These are phyloP conservation scores for Toxostoma redivivum DNA, from an alignment of 2,113 vertebrate genomes.

Conservation along the genomic window DNA sequence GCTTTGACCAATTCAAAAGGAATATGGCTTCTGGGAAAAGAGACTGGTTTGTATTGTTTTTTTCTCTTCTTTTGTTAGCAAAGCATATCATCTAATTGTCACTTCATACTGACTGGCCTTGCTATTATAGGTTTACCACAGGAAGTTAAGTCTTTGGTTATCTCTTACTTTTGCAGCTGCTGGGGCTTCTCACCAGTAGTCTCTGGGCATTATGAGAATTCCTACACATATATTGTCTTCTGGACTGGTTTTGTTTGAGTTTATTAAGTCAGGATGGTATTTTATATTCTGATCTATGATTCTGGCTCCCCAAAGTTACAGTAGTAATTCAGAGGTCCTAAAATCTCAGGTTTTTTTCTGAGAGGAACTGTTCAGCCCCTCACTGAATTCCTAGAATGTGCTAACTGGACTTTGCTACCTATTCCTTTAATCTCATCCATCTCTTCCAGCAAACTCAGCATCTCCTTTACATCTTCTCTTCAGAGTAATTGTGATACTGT, in stretches of 20 bases:
- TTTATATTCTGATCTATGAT: neutral
- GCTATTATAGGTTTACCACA: neutral
- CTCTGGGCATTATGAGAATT: neutral
- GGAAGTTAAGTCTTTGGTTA: neutral
- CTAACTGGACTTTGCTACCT: neutral
- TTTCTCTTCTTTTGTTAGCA: neutral
- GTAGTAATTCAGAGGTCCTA: neutral
- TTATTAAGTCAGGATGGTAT: neutral
- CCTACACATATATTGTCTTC: accelerated
- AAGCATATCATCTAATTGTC: neutral
- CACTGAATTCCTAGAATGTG: neutral
- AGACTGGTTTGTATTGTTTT: neutral
- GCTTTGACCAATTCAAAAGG: neutral
- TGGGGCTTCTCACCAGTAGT: neutral
- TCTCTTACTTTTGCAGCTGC: neutral
- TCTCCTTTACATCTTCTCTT: neutral
- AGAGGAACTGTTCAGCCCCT: neutral
- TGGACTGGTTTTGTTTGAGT: neutral
- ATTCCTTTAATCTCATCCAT: neutral
- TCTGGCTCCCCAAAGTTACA: neutral
- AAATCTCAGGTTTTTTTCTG: neutral
- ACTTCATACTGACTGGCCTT: neutral
- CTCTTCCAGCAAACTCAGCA: neutral
- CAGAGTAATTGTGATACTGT: neutral
- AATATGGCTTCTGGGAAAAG: neutral